Base-by-base conservation (phyloP, 2,113 vertebrate genomes). In the Podarcis muralis region DNA sequence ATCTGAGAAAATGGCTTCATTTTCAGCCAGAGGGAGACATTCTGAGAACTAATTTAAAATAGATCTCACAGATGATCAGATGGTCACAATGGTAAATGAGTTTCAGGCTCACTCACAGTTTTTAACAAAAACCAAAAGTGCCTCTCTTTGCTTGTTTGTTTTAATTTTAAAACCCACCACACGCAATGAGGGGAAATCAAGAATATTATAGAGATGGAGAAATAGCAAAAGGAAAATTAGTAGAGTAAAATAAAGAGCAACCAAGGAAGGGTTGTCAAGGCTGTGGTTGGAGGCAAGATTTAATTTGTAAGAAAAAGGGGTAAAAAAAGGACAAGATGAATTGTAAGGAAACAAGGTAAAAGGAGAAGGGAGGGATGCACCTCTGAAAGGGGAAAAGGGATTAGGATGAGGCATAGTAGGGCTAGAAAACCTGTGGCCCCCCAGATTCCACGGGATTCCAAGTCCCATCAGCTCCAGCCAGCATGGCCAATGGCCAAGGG, bases 321-420 rank as follows among this genome's bases (percentile, higher is more conserved):
- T 91, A 95, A 95, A 95, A 87, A 62, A 62, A 95, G 87, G 93
- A 91, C 94, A 89, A 94, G 92, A 94, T 92, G 95, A 94, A 95
- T 94, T 90, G 13, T 82, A 88, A 95, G 96, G 94, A 95, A 94
- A 93, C 91, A 93, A 95, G 96, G 95, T 93, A 94, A 90, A 97
- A 97, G 98, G 97, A 97, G 98, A 98, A 98, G 98, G 98, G 97
- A 98, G 97, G 97, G 95, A 97, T 95, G 96, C 96, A 92, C 95
- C 95, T 95, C 95, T 95, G 95, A 90, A 97, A 96, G 94, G 92
- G 90, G 87, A 94, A 90, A 80, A 0, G 0, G 71, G 85, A 88
- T 92, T 91, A 91, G 92, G 81, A 81, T 85, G 37, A 15, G 13
- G 71, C 2, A n/a, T n/a, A 71, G 25, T 30, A 71, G n/a, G 71